Evolutionary conservation across 2,888 invertebrate genomes (phyloP).

Genomic region (Emmelina monodactyla): DNA sequence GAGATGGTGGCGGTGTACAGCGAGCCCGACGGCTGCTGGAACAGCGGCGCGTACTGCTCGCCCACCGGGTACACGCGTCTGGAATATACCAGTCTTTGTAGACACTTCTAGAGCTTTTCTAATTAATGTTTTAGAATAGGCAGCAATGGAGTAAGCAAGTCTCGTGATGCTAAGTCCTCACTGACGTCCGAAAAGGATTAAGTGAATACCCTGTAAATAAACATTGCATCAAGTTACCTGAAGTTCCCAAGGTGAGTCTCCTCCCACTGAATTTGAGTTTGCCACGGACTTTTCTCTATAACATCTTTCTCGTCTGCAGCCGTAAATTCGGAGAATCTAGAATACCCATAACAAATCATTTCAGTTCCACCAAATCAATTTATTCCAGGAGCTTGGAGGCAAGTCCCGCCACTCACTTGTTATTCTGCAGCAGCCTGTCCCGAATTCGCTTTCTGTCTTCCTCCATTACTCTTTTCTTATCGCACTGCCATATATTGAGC

Average conservation of each 20-base stretch:
- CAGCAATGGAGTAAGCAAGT: too few species aligned
- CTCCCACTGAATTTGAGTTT: conserved; percentile 75
- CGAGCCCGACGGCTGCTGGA: conserved; percentile 77
- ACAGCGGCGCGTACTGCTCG: conserved; percentile 74
- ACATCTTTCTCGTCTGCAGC: conserved; percentile 44
- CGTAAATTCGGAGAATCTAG: conserved; percentile 68
- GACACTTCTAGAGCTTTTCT: too few species aligned
- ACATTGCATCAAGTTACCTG: conserved; percentile 29
- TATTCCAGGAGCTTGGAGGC: background rate
- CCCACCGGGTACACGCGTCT: conserved; percentile 74
- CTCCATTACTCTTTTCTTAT: conserved; percentile 74
- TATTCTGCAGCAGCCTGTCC: conserved; percentile 72
- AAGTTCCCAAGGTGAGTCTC: conserved; percentile 79
- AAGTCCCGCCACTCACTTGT: conserved; percentile 28
- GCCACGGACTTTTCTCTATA: conserved; percentile 61
- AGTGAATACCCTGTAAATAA: background rate
- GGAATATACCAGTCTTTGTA: too few species aligned
- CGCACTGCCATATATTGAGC: conserved; percentile 78
- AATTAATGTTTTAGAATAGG: too few species aligned
- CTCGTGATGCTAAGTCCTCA: background rate
- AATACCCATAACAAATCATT: conserved; percentile 18
- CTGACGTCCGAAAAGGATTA: background rate
- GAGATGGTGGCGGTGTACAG: conserved; percentile 77
- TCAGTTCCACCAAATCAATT: background rate
- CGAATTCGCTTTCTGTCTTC: conserved; percentile 79